These are phyloP conservation scores for Erebia palarica DNA, from an alignment of 2,888 invertebrate genomes.

Conservation along the genomic window DNA sequence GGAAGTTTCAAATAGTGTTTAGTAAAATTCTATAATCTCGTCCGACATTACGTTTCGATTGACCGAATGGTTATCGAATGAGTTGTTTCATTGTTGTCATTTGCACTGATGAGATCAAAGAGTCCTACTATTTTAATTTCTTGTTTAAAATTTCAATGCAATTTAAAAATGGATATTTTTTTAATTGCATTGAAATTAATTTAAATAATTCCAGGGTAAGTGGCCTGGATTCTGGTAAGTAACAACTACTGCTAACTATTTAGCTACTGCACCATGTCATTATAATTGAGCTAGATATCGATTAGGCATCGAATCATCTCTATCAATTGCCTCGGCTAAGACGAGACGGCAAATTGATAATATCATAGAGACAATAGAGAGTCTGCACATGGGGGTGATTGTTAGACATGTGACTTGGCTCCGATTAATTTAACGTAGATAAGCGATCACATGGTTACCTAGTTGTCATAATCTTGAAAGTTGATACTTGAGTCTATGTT, in stretches of 20 bases:
- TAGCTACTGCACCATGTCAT: no score
- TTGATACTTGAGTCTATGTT: no score
- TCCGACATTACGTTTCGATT: slow-evolving; percentile 32
- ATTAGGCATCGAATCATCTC: slow-evolving; percentile 11
- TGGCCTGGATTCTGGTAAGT: no score
- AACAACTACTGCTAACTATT: no score
- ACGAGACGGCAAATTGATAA: slow-evolving; percentile 21
- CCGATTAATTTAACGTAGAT: neutral
- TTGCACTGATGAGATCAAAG: slow-evolving; percentile 39
- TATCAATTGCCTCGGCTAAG: slow-evolving; percentile 5
- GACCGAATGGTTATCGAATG: slow-evolving; percentile 38
- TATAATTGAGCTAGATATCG: no score
- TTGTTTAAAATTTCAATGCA: neutral
- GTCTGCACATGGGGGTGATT: slow-evolving; percentile 18
- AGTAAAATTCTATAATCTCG: slow-evolving; percentile 19
- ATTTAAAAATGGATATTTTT: no score
- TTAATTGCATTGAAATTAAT: no score
- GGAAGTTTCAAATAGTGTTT: slow-evolving; percentile 20
- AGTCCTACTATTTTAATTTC: slow-evolving; percentile 4
- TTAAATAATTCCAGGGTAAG: no score
- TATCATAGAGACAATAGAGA: slow-evolving; percentile 24
- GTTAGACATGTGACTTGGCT: slow-evolving; percentile 12
- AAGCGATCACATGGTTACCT: neutral
- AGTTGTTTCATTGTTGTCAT: slow-evolving; percentile 42
- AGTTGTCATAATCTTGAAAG: no score